Conservation (phyloP, 2,888 invertebrate genomes). For the Drosophila atroscutellata region DNA sequence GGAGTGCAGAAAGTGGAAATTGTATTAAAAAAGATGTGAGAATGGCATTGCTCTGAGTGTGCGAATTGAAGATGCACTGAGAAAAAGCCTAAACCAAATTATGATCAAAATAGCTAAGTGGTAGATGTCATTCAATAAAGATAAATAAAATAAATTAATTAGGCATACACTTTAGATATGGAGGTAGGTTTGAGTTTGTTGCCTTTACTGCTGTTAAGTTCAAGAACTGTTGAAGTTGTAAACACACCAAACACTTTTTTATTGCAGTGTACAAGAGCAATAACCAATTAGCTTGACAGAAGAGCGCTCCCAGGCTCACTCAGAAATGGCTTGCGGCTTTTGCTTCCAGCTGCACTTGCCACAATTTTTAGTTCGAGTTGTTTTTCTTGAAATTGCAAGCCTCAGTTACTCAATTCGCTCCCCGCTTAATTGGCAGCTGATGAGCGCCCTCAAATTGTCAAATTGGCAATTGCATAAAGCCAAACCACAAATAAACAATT, state of each 20-base stretch:
- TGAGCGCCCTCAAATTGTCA: slow-evolving; percentile 32
- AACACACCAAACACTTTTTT: not conserved
- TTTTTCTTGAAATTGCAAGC: slow-evolving; percentile 24
- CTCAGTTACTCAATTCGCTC: slow-evolving; percentile 63
- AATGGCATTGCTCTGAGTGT: too few species aligned
- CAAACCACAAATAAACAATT: not conserved
- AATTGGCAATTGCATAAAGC: slow-evolving; percentile 33
- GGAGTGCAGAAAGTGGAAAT: slow-evolving; percentile 36
- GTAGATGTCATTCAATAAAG: not conserved
- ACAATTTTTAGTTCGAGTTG: slow-evolving; percentile 1
- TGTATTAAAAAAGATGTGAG: slow-evolving; percentile 7
- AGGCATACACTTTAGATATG: not conserved
- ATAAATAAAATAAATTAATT: not conserved
- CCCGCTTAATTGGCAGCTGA: slow-evolving; percentile 67
- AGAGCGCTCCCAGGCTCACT: slow-evolving; percentile 15
- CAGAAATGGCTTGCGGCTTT: slow-evolving; percentile 31
- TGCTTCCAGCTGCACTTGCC: slow-evolving; percentile 23
- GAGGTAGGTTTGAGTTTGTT: not conserved
- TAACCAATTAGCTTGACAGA: not conserved
- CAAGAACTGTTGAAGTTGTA: not conserved
- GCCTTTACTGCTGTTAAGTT: not conserved
- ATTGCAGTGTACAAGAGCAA: not conserved
- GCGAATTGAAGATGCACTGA: not conserved
- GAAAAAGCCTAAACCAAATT: not conserved
- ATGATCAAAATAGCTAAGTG: not conserved